Base-by-base conservation (phyloP, 2,888 invertebrate genomes). In the Chydorus sphaericus region DNA sequence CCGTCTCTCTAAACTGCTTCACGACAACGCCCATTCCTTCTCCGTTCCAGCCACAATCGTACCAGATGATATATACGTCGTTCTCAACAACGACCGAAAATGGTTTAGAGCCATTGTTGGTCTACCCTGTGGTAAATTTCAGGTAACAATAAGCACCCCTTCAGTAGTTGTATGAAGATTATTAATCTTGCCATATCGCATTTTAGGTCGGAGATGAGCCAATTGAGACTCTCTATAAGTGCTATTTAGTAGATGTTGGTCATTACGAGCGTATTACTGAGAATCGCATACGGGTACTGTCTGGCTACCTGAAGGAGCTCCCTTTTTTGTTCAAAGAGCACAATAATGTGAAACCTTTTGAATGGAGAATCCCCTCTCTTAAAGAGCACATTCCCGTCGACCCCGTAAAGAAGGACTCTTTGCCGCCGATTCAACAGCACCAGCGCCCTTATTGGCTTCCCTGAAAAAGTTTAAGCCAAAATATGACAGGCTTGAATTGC, bases 101-200 rank as follows among this genome's bases (percentile, higher is more conserved):
- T 54, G 54, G 54, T 54, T 23, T 16, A 31, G 54, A 10, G 54
- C 38, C 10, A 14, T n/a, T n/a, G n/a, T n/a, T n/a, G n/a, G n/a
- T n/a, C n/a, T n/a, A n/a, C n/a, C n/a, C n/a, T n/a, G n/a, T n/a
- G n/a, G n/a, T n/a, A n/a, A n/a, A n/a, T n/a, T n/a, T n/a, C n/a
- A n/a, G n/a, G n/a, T n/a, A n/a, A n/a, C n/a, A n/a, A n/a, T n/a
- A n/a, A n/a, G n/a, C n/a, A n/a, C n/a, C n/a, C n/a, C n/a, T n/a
- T n/a, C n/a, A n/a, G n/a, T n/a, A n/a, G n/a, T n/a, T n/a, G n/a
- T n/a, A n/a, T n/a, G n/a, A n/a, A n/a, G n/a, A n/a, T n/a, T n/a
- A n/a, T n/a, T n/a, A n/a, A n/a, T n/a, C n/a, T n/a, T n/a, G n/a
- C n/a, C n/a, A n/a, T n/a, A n/a, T n/a, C n/a, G n/a, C n/a, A n/a